Evolutionary conservation across 2,797 vertebrate genomes (phyloP).

Genomic region (Psittacula echo): DNA sequence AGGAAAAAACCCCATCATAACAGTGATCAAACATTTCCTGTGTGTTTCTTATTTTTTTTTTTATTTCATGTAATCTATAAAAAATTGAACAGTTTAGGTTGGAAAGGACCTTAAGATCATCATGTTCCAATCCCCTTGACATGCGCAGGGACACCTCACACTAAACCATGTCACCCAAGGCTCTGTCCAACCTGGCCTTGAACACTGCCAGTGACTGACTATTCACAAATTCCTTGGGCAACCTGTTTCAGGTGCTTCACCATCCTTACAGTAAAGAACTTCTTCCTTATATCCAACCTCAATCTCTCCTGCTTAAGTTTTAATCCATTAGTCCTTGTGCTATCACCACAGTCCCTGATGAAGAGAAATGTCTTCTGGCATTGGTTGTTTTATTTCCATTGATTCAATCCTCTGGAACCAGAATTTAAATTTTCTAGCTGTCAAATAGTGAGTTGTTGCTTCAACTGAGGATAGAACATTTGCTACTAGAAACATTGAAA

Average conservation of each 20-base stretch:
- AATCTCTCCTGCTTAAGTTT: background rate
- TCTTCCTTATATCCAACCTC: background rate
- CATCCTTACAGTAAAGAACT: too few relatives aligned
- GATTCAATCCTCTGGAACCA: background rate
- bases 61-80: background rate
- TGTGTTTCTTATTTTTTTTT: background rate
- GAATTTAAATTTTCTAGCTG: background rate
- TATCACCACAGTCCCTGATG: background rate
- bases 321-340: background rate
- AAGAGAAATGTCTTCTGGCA: background rate
- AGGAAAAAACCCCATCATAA: background rate
- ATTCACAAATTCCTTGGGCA: too few relatives aligned
- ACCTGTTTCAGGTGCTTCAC: too few relatives aligned
- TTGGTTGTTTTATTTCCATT: background rate
- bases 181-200: too few relatives aligned
- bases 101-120: background rate
- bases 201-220: too few relatives aligned
- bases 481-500: background rate
- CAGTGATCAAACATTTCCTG: background rate
- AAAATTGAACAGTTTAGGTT: background rate
- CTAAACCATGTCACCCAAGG: background rate
- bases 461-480: background rate
- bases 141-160: background rate
- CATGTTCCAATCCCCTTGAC: background rate
- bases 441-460: background rate